Evolutionary conservation across 2,888 invertebrate species (phyloP).

Genomic region (Scrobipalpa atriplicella): DNA sequence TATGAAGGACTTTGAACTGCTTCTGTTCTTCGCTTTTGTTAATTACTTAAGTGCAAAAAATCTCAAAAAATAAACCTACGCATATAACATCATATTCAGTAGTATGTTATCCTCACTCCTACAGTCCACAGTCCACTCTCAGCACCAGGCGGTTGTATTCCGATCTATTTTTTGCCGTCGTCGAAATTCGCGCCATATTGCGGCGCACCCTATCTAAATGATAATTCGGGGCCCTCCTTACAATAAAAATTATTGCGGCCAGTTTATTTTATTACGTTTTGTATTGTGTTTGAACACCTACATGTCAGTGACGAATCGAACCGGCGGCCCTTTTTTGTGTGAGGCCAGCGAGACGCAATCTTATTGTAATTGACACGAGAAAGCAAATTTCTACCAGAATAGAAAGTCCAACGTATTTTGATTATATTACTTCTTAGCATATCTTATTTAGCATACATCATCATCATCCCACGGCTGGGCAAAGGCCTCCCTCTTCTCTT

Average conservation of each 20-base stretch:
- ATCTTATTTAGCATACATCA: too few species aligned
- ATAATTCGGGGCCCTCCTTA: conserved; percentile 78
- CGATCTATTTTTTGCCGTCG: conserved; percentile 63
- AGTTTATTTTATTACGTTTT: conserved; percentile 81
- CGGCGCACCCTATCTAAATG: conserved; percentile 78
- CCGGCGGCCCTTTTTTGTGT: not conserved
- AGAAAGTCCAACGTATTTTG: not conserved
- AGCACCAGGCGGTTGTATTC: conserved; percentile 42
- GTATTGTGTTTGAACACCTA: conserved; percentile 75
- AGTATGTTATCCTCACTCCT: not conserved
- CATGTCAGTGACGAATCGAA: conserved; percentile 32
- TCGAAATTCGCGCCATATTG: conserved; percentile 75
- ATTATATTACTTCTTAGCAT: too few species aligned
- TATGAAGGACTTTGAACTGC: too few species aligned
- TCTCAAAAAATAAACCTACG: too few species aligned
- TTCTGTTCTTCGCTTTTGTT: too few species aligned
- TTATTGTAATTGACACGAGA: conserved; percentile 1
- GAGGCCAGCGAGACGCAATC: not conserved
- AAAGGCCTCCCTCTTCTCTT: too few species aligned
- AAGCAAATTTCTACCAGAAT: not conserved
- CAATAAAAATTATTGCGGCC: conserved; percentile 81
- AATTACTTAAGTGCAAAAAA: too few species aligned
- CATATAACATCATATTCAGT: too few species aligned
- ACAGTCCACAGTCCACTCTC: not conserved
- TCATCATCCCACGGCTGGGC: too few species aligned